phyloP scores from a whole-genome alignment of 2,797 vertebrate genomes.

The Pogoniulus pusillus region DNA sequence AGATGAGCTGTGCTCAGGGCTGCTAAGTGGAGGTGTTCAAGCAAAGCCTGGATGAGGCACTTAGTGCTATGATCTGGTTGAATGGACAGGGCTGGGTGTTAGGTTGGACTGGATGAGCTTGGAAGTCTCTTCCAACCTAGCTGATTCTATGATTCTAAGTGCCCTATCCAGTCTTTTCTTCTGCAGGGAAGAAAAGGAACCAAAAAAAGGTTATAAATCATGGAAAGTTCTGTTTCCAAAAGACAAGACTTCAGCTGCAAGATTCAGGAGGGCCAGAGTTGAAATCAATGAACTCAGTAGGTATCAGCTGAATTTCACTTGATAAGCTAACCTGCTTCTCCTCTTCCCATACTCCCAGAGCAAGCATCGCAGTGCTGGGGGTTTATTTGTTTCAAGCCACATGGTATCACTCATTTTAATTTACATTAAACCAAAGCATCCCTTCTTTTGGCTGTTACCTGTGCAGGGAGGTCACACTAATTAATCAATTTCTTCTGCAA shows the following conservation, averaged over 20 bases:
- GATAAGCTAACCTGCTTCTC: neutral
- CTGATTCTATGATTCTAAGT: too few species aligned
- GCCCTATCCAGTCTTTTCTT: too few species aligned
- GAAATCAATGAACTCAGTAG: neutral
- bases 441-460: neutral
- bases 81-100: too few species aligned
- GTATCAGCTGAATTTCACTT: neutral
- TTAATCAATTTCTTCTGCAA: neutral
- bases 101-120: too few species aligned
- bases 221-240: neutral
- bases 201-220: rapidly evolving
- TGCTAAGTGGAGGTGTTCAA: too few species aligned
- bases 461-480: neutral
- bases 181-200: neutral
- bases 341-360: neutral
- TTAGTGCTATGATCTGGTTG: too few species aligned
- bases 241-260: neutral
- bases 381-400: neutral
- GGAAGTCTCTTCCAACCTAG: too few species aligned
- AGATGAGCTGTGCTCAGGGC: too few species aligned
- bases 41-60: too few species aligned
- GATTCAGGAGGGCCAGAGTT: neutral
- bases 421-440: neutral
- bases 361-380: neutral
- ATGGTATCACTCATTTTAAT: neutral